Evolutionary conservation across 2,797 vertebrate genomes (phyloP), one percentile per base, ranked within the genome.

Genomic region (Balearica regulorum): DNA sequence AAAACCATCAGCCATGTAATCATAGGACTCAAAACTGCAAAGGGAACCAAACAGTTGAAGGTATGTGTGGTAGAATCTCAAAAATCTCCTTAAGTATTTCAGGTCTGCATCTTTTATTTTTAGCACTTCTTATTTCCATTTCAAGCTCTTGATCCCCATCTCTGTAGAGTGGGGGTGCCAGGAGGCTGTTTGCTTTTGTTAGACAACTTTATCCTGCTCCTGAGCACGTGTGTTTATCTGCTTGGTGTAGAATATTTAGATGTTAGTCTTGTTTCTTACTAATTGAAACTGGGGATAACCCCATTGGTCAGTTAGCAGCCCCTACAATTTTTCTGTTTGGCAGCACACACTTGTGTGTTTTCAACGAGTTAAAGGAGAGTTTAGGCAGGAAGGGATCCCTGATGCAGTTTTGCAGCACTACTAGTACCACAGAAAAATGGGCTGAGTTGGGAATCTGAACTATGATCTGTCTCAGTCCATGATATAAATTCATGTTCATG

Each of bases 1-100:
- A 99, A 99, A 98, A 99, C 99, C 57, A 99, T 99, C 97, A 99
- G 99, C 98, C 99, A 99, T 0, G 99, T 99, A 83, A 99, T 99
- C 97, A 99, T 99, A 48, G 99, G 99, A 29, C 98, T 99, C 83
- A 99, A 99, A 98, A 99, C 99, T 1, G 99, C 99, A 87, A 99
- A 99, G 97, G 99, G 99, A 93, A 99, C 99, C 33, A 99, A 99
- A 95, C 99, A 99, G 94, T 97, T 99, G 90, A 99, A 99, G 98
- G 99, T 99, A 93, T 11, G 97, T 75, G 10, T 88, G 16, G 14
- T 41, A 53, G 16, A 83, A 35, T 72, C 60, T 82, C 71, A 43
- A 29, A 71, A 33, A 53, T 31, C 43, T 77, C 21, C 14, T 60
- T 25, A 20, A 66, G 11, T 65, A 44, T 86, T 91, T 80, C 16